Conservation (phyloP, 2,797 vertebrate genomes). For the Cyclura pinguis region DNA sequence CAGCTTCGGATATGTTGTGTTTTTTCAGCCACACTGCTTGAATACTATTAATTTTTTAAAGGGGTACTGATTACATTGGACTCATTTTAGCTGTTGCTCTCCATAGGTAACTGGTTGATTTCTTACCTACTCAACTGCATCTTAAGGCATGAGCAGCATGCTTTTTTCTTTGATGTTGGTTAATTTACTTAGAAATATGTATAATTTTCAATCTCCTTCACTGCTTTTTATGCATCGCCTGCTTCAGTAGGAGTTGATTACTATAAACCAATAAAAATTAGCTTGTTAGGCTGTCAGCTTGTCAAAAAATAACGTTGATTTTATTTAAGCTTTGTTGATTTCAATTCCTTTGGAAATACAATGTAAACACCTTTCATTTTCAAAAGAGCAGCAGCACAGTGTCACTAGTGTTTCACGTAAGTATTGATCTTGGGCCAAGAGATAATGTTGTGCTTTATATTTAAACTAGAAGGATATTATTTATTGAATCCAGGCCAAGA, state of each 20-base stretch:
- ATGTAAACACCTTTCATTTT: constrained; percentile 1
- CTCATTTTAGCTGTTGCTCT: background rate
- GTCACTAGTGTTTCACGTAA: background rate
- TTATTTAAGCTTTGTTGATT: constrained; percentile 16
- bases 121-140: background rate
- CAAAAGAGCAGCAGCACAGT: background rate
- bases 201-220: background rate
- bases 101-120: background rate
- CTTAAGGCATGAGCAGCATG: background rate
- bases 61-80: background rate
- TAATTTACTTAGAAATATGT: constrained; percentile 13
- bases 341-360: constrained; percentile 7
- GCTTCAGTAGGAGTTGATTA: background rate
- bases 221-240: background rate
- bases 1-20: too few relatives aligned
- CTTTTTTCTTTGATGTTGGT: background rate
- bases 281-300: constrained; percentile 8
- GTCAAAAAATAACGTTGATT: background rate
- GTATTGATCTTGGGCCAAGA: background rate
- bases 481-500: background rate
- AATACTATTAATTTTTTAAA: background rate
- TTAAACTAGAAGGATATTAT: background rate
- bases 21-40: background rate
- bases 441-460: too few relatives aligned
- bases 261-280: constrained; percentile 25